phyloP scores from a whole-genome alignment of 2,797 vertebrate species.

The Stomatorhinus walkeri region DNA sequence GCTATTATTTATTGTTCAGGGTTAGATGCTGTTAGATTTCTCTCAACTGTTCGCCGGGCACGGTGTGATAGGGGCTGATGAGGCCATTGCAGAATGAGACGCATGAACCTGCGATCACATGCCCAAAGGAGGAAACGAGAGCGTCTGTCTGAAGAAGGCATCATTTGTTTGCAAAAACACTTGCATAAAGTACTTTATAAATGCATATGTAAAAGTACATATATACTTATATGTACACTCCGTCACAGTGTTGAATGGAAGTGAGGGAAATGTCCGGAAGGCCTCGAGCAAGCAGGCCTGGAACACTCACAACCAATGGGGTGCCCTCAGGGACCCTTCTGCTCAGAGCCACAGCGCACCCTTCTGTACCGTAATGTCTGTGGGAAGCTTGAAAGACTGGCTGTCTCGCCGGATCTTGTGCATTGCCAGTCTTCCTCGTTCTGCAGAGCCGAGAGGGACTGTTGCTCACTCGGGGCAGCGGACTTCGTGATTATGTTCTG shows the following conservation, averaged over 20 bases:
- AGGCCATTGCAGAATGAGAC: not conserved
- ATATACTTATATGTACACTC: constrained; percentile 12
- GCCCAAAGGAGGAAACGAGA: constrained; percentile 31
- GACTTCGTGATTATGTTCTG: not conserved
- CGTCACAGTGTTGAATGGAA: constrained; percentile 23
- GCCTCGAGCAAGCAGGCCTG: not conserved
- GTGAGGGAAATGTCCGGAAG: constrained; percentile 29
- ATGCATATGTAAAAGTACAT: not conserved
- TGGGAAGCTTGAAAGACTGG: not conserved
- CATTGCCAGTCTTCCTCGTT: not conserved
- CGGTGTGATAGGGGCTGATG: not conserved
- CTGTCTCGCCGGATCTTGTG: not conserved
- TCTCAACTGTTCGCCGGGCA: not conserved
- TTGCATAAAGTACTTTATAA: constrained; percentile 32
- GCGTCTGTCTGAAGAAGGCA: constrained; percentile 24
- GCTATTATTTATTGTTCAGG: constrained; percentile 61
- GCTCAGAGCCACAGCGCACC: not conserved
- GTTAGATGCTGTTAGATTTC: constrained; percentile 13
- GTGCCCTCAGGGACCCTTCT: not conserved
- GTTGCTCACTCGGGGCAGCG: not conserved
- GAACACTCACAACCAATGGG: not conserved
- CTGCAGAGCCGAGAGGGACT: not conserved
- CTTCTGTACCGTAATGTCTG: not conserved
- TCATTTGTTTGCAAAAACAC: constrained; percentile 54
- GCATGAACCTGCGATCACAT: constrained; percentile 20